A percentile compares a stretch with the other conserved stretches of the same genome.
Conservation (phyloP, 2,888 invertebrate genomes). For the Catocala fraxini region DNA sequence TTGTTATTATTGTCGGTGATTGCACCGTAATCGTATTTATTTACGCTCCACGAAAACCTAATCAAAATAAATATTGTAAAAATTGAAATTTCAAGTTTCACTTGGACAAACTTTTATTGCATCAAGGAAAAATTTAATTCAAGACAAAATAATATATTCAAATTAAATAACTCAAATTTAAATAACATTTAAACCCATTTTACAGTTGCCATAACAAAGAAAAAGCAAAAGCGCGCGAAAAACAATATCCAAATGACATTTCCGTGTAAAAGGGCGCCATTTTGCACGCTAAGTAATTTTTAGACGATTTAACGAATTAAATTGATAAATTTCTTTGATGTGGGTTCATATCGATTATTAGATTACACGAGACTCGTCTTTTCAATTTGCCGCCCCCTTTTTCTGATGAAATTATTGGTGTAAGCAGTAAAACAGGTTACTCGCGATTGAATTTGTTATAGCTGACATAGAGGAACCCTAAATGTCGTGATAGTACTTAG, state of each 20-base stretch:
- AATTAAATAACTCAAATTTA: no score
- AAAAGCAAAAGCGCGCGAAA: slow-evolving; percentile 40
- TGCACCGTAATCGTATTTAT: no score
- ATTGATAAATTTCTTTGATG: slow-evolving; percentile 78
- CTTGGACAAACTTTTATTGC: no score
- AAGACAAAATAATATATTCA: no score
- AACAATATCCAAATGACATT: slow-evolving; percentile 73
- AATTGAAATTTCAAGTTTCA: no score
- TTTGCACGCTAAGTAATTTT: slow-evolving; percentile 77
- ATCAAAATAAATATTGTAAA: no score
- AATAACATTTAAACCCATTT: neutral
- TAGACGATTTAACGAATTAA: slow-evolving; percentile 76
- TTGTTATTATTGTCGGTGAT: no score
- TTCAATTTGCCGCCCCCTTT: slow-evolving; percentile 79
- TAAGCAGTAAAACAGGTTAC: slow-evolving; percentile 59
- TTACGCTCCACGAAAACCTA: no score
- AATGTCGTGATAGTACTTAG: slow-evolving; percentile 13
- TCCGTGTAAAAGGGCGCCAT: slow-evolving; percentile 72
- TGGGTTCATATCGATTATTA: slow-evolving; percentile 76
- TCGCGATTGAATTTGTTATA: slow-evolving; percentile 44
- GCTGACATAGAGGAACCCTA: slow-evolving; percentile 19
- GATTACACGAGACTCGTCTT: slow-evolving; percentile 80
- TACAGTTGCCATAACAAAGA: slow-evolving; percentile 20
- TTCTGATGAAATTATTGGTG: slow-evolving; percentile 68
- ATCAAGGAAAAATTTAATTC: neutral